phyloP scores from a whole-genome alignment of 2,113 vertebrate genomes.

The Dipodomys merriami region DNA sequence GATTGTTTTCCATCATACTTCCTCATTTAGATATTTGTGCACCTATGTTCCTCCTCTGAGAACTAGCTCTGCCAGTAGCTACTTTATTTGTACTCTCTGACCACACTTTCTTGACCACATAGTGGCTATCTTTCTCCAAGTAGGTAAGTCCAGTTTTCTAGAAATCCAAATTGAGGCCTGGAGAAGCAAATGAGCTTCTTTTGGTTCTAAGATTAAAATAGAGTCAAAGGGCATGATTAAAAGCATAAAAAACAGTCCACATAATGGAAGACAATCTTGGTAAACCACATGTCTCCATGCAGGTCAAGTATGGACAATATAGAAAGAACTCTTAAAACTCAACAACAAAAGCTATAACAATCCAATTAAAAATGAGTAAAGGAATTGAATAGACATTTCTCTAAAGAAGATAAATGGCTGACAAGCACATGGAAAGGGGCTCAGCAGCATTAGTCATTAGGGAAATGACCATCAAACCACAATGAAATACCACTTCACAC shows the following conservation, averaged over 20 bases:
- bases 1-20: neutral
- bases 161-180: neutral
- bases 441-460: neutral
- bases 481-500: neutral
- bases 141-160: neutral
- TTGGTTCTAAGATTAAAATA: slow-evolving; percentile 6
- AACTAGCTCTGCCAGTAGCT: neutral
- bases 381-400: neutral
- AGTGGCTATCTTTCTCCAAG: neutral
- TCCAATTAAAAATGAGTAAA: neutral
- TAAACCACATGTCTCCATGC: neutral
- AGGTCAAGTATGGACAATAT: neutral
- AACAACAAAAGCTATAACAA: slow-evolving; percentile 5
- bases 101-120: neutral
- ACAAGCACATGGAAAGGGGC: neutral
- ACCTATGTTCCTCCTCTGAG: neutral
- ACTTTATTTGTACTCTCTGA: neutral
- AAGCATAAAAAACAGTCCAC: neutral
- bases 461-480: neutral
- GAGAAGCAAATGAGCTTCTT: slow-evolving; percentile 15
- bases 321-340: neutral
- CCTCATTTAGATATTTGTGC: neutral
- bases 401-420: neutral
- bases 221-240: neutral
- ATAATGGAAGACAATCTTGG: neutral